These are phyloP conservation scores for Ptiloglossa arizonensis DNA, from an alignment of 1,140 invertebrate genomes.

Conservation along the genomic window DNA sequence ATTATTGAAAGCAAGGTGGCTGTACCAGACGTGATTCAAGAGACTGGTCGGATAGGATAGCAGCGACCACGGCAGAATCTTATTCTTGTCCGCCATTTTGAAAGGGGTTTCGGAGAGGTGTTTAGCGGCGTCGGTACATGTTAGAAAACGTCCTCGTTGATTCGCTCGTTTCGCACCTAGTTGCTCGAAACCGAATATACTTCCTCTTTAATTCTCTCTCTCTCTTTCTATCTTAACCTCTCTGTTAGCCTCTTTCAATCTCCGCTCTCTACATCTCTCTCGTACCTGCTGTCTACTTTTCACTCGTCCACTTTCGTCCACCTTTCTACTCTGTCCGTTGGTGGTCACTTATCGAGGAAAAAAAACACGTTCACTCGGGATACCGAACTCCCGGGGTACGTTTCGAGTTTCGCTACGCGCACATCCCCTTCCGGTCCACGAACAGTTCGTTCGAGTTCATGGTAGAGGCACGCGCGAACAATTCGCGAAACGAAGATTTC, in stretches of 20 bases:
- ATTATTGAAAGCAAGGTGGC: slow-evolving; percentile 75
- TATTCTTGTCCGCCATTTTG: slow-evolving; percentile 80
- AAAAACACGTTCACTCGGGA: not conserved
- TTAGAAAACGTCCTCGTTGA: slow-evolving; percentile 36
- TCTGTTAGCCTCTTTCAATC: not conserved
- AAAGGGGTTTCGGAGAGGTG: slow-evolving; percentile 22
- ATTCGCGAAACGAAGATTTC: not conserved
- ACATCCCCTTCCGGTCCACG: not conserved
- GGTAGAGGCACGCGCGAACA: slow-evolving; percentile 1
- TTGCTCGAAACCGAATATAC: slow-evolving; percentile 23
- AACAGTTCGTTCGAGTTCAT: not conserved
- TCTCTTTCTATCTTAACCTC: not conserved
- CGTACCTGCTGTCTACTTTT: slow-evolving; percentile 24
- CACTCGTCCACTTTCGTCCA: slow-evolving; percentile 27
- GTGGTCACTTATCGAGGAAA: not conserved
- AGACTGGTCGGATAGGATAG: slow-evolving; percentile 77
- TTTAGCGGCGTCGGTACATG: slow-evolving; percentile 58
- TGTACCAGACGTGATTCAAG: slow-evolving; percentile 79
- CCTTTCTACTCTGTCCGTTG: slow-evolving; percentile 1
- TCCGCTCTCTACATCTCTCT: slow-evolving; percentile 17
- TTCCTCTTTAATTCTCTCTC: slow-evolving; percentile 1
- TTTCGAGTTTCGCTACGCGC: slow-evolving; percentile 14
- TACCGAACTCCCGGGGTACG: too few relatives aligned
- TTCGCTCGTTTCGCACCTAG: slow-evolving; percentile 14
- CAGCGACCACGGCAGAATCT: slow-evolving; percentile 77